A percentile compares a stretch with the other conserved stretches of the same genome.
These are phyloP conservation scores for Drosophila virilis DNA, from an alignment of 1,140 invertebrate genomes.

Conservation along the genomic window DNA sequence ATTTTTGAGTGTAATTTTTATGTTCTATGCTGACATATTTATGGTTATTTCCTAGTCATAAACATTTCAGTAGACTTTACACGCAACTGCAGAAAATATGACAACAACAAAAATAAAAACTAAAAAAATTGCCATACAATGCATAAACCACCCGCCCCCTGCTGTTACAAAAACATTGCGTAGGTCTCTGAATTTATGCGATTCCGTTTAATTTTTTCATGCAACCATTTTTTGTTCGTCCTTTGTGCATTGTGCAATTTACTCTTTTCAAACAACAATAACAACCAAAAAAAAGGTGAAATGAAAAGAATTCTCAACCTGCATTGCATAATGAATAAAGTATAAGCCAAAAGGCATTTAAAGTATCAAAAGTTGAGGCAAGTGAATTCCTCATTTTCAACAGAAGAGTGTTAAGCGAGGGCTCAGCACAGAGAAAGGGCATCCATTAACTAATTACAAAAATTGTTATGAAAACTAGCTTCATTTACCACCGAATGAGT, in stretches of 20 bases:
- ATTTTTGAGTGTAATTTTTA: conserved; percentile 12
- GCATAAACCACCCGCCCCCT: conserved; percentile 22
- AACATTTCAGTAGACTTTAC: conserved; percentile 27
- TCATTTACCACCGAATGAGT: background rate
- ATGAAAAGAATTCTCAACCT: conserved; percentile 28
- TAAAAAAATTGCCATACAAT: conserved; percentile 37
- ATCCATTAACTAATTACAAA: conserved; percentile 51
- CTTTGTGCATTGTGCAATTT: conserved; percentile 40
- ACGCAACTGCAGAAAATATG: conserved; percentile 32
- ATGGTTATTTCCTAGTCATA: conserved; percentile 19
- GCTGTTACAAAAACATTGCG: background rate
- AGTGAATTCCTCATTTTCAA: conserved; percentile 22
- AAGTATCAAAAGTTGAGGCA: conserved; percentile 27
- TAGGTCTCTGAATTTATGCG: conserved; percentile 36
- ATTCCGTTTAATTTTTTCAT: conserved; percentile 33
- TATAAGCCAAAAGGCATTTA: conserved; percentile 38
- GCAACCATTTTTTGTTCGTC: conserved; percentile 29
- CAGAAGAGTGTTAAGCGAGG: conserved; percentile 1
- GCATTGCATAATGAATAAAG: conserved; percentile 39
- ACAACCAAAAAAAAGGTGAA: background rate
- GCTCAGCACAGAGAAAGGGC: background rate
- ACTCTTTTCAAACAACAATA: conserved; percentile 24
- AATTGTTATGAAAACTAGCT: conserved; percentile 29
- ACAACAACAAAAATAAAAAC: background rate
- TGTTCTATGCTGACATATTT: conserved; percentile 26